Conservation (phyloP, 2,113 vertebrate genomes). For the Anhinga rufa region DNA sequence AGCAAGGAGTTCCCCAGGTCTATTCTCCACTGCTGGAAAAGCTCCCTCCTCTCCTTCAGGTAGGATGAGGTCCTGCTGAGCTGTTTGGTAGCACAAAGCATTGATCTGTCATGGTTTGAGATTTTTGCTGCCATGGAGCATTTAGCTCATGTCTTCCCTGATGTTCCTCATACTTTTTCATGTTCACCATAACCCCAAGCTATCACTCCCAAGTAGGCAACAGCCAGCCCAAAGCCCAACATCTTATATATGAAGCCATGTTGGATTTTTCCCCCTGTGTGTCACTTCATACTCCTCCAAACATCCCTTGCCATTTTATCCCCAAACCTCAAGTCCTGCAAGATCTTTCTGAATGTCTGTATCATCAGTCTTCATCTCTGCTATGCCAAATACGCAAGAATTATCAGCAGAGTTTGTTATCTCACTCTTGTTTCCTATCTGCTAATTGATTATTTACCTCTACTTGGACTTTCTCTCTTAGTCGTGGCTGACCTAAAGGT, state of each 20-base stretch:
- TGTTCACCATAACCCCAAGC: neutral
- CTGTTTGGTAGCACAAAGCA: neutral
- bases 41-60: neutral
- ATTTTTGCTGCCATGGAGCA: neutral
- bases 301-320: neutral
- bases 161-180: neutral
- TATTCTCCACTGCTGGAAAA: neutral
- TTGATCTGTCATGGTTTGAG: neutral
- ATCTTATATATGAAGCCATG: neutral
- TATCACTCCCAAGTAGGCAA: neutral
- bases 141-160: neutral
- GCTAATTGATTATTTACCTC: neutral
- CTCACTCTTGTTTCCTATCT: neutral
- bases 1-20: neutral
- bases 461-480: neutral
- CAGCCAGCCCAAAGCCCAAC: neutral
- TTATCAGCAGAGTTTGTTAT: neutral
- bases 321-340: neutral
- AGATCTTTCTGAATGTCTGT: neutral
- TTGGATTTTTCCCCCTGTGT: neutral
- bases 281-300: neutral
- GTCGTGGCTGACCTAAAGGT: neutral
- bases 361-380: neutral
- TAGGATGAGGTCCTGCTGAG: neutral
- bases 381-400: rapidly evolving